phyloP scores from a whole-genome alignment of 2,888 invertebrate genomes.

The Schrankia costaestrigalis region DNA sequence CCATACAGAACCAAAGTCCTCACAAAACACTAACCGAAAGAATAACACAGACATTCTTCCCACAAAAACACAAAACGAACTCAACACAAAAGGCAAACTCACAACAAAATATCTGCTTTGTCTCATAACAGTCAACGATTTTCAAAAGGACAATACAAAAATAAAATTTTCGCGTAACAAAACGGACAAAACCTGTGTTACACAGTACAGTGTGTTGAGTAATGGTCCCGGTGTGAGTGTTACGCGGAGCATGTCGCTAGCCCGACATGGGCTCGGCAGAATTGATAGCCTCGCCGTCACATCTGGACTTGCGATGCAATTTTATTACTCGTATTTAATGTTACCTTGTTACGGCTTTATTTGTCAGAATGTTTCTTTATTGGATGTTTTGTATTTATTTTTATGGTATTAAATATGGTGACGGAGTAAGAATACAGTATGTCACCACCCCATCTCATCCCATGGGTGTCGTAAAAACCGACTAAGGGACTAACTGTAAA shows the following conservation, averaged over 20 bases:
- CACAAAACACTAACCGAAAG: too few species aligned
- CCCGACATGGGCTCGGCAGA: slow-evolving; percentile 19
- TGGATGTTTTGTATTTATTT: too few species aligned
- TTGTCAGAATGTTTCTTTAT: too few species aligned
- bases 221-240: slow-evolving; percentile 34
- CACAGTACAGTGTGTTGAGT: slow-evolving; percentile 35
- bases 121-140: slow-evolving; percentile 22
- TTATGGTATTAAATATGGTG: too few species aligned
- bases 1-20: too few species aligned
- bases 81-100: slow-evolving; percentile 24
- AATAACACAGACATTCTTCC: too few species aligned
- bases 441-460: background rate
- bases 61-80: slow-evolving; percentile 1
- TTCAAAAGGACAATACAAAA: slow-evolving; percentile 35
- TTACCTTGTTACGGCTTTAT: too few species aligned
- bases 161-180: slow-evolving; percentile 28
- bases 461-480: too few species aligned
- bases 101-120: slow-evolving; percentile 33
- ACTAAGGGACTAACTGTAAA: too few species aligned
- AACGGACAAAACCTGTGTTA: slow-evolving; percentile 26
- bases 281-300: slow-evolving; percentile 31
- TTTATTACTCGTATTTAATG: slow-evolving; percentile 26
- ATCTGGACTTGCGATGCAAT: slow-evolving; percentile 24
- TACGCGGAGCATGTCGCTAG: slow-evolving; percentile 18
- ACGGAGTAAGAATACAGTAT: too few species aligned